These are phyloP conservation scores for Apis cerana DNA, from an alignment of 1,140 invertebrate genomes.

Conservation along the genomic window DNA sequence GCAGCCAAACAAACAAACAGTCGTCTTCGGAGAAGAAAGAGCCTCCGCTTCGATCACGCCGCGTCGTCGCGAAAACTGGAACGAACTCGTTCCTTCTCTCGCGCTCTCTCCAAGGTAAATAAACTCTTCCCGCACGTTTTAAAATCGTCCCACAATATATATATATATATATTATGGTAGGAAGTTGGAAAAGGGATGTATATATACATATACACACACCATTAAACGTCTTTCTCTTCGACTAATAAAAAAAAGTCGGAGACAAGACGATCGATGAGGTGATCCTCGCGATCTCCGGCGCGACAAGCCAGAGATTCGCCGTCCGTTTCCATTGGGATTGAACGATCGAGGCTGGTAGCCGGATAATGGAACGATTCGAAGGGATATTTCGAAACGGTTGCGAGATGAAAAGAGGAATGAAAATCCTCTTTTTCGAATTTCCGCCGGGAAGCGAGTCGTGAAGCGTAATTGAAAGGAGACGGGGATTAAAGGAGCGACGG, in stretches of 20 bases:
- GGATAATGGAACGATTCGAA: not conserved
- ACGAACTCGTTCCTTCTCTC: not conserved
- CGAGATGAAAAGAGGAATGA: not conserved
- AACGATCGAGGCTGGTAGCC: not conserved
- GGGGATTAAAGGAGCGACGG: slow-evolving; percentile 25
- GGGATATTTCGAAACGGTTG: not conserved
- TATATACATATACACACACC: too few species aligned
- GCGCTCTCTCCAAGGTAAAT: too few species aligned
- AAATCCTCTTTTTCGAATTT: slow-evolving; percentile 19
- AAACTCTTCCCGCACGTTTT: too few species aligned
- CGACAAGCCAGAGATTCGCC: too few species aligned
- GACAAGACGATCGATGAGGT: too few species aligned
- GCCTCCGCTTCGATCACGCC: slow-evolving; percentile 9
- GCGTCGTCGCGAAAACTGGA: slow-evolving; percentile 26
- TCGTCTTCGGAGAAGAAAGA: slow-evolving; percentile 20
- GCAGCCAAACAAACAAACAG: slow-evolving; percentile 39
- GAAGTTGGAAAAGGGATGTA: too few species aligned
- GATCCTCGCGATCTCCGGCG: not conserved
- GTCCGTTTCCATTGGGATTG: too few species aligned
- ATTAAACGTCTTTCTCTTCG: too few species aligned
- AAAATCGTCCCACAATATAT: too few species aligned
- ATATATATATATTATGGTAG: too few species aligned
- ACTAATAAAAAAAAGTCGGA: too few species aligned
- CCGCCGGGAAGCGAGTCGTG: not conserved
- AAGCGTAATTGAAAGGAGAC: slow-evolving; percentile 33